A percentile compares a stretch with the other conserved stretches of the same genome.
Conservation (phyloP, 2,797 vertebrate genomes). For the Erethizon dorsatum region DNA sequence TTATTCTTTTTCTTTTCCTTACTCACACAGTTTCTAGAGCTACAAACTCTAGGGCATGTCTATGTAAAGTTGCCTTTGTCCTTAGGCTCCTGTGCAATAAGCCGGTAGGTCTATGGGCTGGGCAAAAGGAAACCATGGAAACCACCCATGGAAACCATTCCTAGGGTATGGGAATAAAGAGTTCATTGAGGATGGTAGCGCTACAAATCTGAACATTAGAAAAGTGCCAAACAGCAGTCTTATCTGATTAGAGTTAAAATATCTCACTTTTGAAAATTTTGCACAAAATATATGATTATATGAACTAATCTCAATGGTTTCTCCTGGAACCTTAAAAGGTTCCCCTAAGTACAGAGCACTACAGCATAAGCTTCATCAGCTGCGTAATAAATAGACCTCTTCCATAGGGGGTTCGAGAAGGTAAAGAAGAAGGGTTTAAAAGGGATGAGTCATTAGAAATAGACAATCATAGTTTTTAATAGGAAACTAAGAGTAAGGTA, state of each 20-base stretch:
- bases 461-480: neutral
- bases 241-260: neutral
- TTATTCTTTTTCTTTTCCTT: neutral
- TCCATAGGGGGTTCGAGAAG: neutral
- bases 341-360: neutral
- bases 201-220: neutral
- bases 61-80: neutral
- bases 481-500: conserved; percentile 11
- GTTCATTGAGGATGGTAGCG: neutral
- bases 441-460: conserved; percentile 35
- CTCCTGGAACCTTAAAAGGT: neutral
- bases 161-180: neutral
- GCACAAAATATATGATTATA: neutral
- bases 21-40: neutral
- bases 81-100: neutral
- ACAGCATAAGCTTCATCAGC: neutral
- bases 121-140: neutral
- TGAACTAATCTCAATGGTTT: neutral
- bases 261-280: neutral
- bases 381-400: neutral
- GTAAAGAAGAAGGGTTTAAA: neutral
- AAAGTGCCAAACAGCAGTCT: neutral
- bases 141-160: neutral
- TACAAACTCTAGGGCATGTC: neutral
- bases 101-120: neutral